phyloP scores from a whole-genome alignment of 1,140 invertebrate species.

The Octopus sinensis region DNA sequence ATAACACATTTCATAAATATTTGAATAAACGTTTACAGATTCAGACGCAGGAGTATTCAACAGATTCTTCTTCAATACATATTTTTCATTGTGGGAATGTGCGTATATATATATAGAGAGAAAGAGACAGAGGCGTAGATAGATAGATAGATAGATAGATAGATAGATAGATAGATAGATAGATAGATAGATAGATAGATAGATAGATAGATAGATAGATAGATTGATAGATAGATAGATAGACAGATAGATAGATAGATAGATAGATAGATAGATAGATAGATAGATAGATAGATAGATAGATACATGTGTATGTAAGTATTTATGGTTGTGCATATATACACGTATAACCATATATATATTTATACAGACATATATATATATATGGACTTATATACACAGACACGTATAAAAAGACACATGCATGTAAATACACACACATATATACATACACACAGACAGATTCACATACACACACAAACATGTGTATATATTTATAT shows the following conservation, averaged over 20 bases:
- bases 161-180: conserved; percentile 3
- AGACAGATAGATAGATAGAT: background rate
- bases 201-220: background rate
- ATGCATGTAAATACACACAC: background rate
- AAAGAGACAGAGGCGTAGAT: background rate
- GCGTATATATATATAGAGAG: background rate
- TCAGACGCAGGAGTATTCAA: too few relatives aligned
- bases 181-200: background rate
- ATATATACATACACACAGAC: background rate
- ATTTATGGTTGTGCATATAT: background rate
- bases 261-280: background rate
- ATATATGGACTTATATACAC: background rate
- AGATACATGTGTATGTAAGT: background rate
- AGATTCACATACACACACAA: background rate
- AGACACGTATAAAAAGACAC: background rate
- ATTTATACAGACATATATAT: background rate
- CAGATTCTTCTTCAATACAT: too few relatives aligned
- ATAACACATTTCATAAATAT: too few relatives aligned
- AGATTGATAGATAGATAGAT: background rate
- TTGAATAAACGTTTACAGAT: too few relatives aligned
- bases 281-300: background rate
- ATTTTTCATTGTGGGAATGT: background rate
- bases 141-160: conserved; percentile 3
- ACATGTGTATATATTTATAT: too few relatives aligned
- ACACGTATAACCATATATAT: background rate